Evolutionary conservation across 2,797 vertebrate species (phyloP).

Genomic region (Nasua narica): DNA sequence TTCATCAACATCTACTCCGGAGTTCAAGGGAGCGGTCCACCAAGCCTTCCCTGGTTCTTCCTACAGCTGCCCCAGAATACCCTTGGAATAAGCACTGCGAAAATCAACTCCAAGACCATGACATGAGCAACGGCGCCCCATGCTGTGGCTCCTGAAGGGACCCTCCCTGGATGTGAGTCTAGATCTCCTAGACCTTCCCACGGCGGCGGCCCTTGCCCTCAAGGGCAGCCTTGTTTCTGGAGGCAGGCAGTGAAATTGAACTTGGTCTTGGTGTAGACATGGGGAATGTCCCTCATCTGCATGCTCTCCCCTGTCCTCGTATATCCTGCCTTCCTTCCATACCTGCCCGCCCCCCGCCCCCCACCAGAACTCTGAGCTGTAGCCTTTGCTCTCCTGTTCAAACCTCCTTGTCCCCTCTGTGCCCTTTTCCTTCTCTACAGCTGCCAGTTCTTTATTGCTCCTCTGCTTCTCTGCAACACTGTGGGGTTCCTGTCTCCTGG

Average conservation of each 20-base stretch:
- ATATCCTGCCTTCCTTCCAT: background rate
- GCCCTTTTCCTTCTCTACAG: no score
- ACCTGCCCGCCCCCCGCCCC: accelerated
- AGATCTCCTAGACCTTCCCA: background rate
- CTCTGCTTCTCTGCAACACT: background rate
- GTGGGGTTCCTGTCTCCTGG: background rate
- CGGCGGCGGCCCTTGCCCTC: background rate
- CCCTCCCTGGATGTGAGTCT: background rate
- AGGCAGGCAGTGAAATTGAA: background rate
- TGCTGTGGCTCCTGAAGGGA: background rate
- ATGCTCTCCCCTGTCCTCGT: background rate
- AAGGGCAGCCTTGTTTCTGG: background rate
- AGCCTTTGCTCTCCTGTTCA: background rate
- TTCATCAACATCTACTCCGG: background rate
- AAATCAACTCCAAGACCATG: background rate
- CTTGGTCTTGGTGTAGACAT: background rate
- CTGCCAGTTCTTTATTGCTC: background rate
- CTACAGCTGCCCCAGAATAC: accelerated
- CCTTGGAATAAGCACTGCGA: background rate
- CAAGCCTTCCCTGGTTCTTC: background rate
- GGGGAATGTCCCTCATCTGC: background rate
- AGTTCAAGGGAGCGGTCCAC: background rate
- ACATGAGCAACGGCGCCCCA: background rate
- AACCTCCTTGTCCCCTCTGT: background rate
- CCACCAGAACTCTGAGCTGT: background rate